Evolutionary conservation across 2,113 vertebrate genomes (phyloP), one percentile per base, ranked within the genome.

Genomic region (Cettia cetti): DNA sequence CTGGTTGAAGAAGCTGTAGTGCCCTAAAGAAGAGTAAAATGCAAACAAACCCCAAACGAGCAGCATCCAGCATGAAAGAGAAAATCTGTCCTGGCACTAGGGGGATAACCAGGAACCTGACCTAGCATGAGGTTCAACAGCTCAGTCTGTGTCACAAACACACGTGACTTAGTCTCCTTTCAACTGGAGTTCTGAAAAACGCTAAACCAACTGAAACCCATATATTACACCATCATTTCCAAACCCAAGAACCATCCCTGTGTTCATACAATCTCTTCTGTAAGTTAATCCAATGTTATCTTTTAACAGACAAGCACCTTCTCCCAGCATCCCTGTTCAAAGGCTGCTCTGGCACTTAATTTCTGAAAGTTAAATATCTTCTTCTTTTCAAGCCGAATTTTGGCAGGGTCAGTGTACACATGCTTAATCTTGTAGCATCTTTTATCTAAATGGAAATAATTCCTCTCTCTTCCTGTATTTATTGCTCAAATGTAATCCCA

Each of bases 271-370:
- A 33, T 70, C 50, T 78, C 72, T 40, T 84, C 42, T 9, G 33
- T 70, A 84, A 65, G 3, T 23, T 42, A 49, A 83, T 52, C 33
- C 0, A 0, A 13, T 0, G 0, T 50, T 42, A 45, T 54, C 54
- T 61, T 57, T 9, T 77, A 40, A n/a, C 22, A 65, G 49, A 11
- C 54, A 65, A 75, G 28, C 18, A 35, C 30, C 13, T 37, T 61
- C 37, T 72, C 16, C 24, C 37, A 69, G 28, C 49, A 53, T 15
- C 26, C 4, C 31, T 65, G 19, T 57, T 80, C 68, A 83, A 82
- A 95, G 71, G 8, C n/a, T 64, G 40, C 28, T 74, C 63, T 6
- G 4, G n/a, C 75, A 49, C 22, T 88, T 53, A 26, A 31, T 77
- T 94, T 44, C 85, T 78, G 53, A 16, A 68, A 52, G 44, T 63